Evolutionary conservation across 2,797 vertebrate genomes (phyloP).

Genomic region (Lacerta bilineata): DNA sequence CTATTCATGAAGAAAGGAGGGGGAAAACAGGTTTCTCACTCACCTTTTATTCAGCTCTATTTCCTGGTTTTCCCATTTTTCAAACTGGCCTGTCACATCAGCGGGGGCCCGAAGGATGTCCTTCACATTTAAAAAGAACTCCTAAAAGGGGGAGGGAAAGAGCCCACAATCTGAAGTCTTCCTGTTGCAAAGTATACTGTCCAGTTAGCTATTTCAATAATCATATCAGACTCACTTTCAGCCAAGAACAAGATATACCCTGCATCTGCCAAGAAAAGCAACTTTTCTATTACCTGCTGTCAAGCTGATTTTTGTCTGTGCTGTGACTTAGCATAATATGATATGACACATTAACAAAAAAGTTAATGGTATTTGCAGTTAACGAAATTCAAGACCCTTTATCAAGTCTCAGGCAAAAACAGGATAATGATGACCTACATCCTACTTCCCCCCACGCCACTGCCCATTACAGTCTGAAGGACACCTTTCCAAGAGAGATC

Average conservation of each 20-base stretch:
- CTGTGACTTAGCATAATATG: neutral
- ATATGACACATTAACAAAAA: constrained; percentile 23
- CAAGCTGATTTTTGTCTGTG: constrained; percentile 28
- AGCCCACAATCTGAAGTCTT: constrained; percentile 43
- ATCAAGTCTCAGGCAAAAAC: constrained; percentile 36
- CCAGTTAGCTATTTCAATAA: constrained; percentile 30
- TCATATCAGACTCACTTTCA: constrained; percentile 14
- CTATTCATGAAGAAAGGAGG: constrained; percentile 30
- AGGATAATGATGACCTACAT: neutral
- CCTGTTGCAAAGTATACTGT: neutral
- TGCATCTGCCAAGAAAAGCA: constrained; percentile 38
- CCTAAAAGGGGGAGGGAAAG: constrained; percentile 79
- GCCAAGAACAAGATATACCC: constrained; percentile 19
- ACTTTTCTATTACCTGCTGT: neutral
- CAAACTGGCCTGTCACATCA: constrained; percentile 88
- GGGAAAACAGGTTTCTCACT: constrained; percentile 50
- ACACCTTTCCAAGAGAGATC: neutral
- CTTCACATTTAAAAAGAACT: constrained; percentile 98
- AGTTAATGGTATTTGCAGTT: constrained; percentile 1
- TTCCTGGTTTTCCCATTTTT: constrained; percentile 94
- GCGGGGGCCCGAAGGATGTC: constrained; percentile 88
- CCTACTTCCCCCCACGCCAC: no score
- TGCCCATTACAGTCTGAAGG: neutral
- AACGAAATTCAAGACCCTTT: neutral
- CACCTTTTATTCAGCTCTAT: constrained; percentile 88